A percentile compares a stretch with the other conserved stretches of the same genome.
Conservation (phyloP, 2,797 vertebrate species). For the Sebastes cheni region DNA sequence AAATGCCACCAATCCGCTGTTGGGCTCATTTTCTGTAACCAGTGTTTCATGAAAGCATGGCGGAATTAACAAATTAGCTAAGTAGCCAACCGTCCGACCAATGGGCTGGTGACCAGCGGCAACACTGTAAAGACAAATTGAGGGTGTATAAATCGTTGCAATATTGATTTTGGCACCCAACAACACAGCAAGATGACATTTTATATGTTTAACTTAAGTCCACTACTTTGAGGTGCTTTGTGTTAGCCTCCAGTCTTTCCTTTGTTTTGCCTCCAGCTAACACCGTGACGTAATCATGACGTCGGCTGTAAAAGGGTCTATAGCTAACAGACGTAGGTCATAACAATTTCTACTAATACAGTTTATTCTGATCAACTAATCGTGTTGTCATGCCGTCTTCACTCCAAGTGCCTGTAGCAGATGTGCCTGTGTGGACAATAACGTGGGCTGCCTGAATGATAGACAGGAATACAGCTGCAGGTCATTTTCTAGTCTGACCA, state of each 20-base stretch:
- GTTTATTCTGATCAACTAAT: neutral
- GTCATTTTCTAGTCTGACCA: neutral
- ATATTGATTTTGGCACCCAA: too few species aligned
- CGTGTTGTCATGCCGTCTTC: neutral
- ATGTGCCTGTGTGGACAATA: neutral
- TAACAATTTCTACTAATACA: neutral
- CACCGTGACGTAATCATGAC: rapidly evolving
- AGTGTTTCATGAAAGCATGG: too few species aligned
- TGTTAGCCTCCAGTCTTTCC: too few species aligned
- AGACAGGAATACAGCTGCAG: neutral
- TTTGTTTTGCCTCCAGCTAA: too few species aligned
- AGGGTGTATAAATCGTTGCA: too few species aligned
- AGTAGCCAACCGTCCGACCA: too few species aligned
- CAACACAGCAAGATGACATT: too few species aligned
- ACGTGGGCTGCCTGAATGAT: neutral
- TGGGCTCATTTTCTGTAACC: too few species aligned
- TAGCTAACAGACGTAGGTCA: neutral
- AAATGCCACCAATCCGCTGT: neutral
- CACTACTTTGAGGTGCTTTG: too few species aligned
- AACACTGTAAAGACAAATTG: too few species aligned
- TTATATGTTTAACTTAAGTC: too few species aligned
- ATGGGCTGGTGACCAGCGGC: too few species aligned
- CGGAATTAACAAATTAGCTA: neutral
- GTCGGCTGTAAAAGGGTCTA: neutral
- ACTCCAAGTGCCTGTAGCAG: neutral